A percentile compares a stretch with the other conserved stretches of the same genome.
phyloP scores from a whole-genome alignment of 1,140 invertebrate genomes.

The Cotesia glomerata region DNA sequence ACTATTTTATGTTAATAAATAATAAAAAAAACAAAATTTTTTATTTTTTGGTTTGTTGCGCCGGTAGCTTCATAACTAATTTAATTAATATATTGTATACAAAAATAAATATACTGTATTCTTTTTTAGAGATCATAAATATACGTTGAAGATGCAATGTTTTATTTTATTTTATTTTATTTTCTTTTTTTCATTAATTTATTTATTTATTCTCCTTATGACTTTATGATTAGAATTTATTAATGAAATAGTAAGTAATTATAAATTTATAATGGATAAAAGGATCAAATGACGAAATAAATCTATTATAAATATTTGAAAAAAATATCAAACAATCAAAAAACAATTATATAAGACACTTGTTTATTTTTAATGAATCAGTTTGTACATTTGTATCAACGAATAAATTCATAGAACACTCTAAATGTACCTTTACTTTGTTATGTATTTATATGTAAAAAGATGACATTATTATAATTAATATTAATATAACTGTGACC shows the following conservation, averaged over 20 bases:
- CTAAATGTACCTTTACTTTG: conserved; percentile 21
- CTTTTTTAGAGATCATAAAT: conserved; percentile 36
- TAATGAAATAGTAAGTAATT: not conserved
- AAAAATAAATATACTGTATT: conserved; percentile 29
- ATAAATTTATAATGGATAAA: not conserved
- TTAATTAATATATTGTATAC: conserved; percentile 32
- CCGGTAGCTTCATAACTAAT: conserved; percentile 26
- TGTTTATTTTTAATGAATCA: conserved; percentile 51
- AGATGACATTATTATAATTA: conserved; percentile 11
- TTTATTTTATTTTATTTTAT: not conserved
- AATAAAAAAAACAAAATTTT: conserved; percentile 21
- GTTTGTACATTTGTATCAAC: conserved; percentile 51
- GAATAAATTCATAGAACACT: conserved; percentile 44
- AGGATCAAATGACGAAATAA: not conserved
- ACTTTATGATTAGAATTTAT: not conserved
- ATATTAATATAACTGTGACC: conserved; percentile 13
- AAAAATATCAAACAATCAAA: conserved; percentile 4
- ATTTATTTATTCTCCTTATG: not conserved
- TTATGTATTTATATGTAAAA: conserved; percentile 32
- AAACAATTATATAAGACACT: conserved; percentile 37
- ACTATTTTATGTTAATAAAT: conserved; percentile 5
- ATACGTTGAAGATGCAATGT: conserved; percentile 27
- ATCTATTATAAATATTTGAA: not conserved
- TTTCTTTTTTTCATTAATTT: not conserved
- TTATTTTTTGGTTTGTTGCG: conserved; percentile 10